These are phyloP conservation scores for Brachypodius melanocephalos DNA, from an alignment of 2,113 vertebrate species.

Conservation along the genomic window DNA sequence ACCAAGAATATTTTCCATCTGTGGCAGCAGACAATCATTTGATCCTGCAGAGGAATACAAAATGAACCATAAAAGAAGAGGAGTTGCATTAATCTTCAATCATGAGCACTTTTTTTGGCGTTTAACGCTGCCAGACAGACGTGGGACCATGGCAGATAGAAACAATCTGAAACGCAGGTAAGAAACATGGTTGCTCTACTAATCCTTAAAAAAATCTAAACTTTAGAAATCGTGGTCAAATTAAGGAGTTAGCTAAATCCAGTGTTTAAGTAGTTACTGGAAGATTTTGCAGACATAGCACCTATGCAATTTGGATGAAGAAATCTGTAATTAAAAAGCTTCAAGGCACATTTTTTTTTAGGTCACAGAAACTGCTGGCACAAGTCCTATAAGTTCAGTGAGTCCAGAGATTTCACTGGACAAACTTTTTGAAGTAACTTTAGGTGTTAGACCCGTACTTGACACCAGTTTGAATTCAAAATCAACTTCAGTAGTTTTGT, in stretches of 20 bases:
- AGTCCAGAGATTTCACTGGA: not conserved
- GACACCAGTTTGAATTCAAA: not conserved
- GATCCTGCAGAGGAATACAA: slow-evolving; percentile 85
- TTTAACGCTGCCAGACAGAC: slow-evolving; percentile 69
- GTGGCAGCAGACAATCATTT: slow-evolving; percentile 38
- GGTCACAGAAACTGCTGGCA: not conserved
- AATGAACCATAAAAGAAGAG: slow-evolving; percentile 85
- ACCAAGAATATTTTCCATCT: not conserved
- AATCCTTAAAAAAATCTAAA: not conserved
- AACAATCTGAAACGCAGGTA: slow-evolving; percentile 82
- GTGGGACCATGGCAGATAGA: slow-evolving; percentile 82
- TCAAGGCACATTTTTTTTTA: not conserved
- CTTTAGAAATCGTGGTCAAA: not conserved
- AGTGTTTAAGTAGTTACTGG: not conserved
- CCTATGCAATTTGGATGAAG: not conserved
- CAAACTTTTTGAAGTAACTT: not conserved
- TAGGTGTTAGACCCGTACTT: not conserved
- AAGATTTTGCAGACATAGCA: not conserved
- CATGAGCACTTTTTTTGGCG: slow-evolving; percentile 88
- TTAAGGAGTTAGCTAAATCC: not conserved
- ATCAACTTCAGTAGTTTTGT: not conserved
- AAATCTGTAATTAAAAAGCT: not conserved
- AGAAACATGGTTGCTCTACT: not conserved
- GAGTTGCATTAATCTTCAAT: slow-evolving; percentile 91
- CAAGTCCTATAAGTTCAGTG: not conserved